phyloP scores from a whole-genome alignment of 2,888 invertebrate genomes.

The Polydrusus pterygomalis region DNA sequence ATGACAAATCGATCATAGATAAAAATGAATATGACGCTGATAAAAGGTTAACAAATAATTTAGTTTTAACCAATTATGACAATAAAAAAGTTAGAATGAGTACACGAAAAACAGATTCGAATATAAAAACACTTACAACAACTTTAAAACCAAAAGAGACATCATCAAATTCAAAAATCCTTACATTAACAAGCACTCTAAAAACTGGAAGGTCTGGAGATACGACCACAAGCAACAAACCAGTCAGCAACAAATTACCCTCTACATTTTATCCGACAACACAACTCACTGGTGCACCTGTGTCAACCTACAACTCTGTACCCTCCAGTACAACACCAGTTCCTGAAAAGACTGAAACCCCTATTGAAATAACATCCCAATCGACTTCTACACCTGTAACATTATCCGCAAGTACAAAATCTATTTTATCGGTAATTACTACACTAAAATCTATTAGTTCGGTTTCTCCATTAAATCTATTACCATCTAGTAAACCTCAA shows the following conservation, averaged over 20 bases:
- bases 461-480: constrained; percentile 11
- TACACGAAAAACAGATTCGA: too few relatives aligned
- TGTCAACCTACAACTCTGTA: background rate
- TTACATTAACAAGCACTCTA: too few relatives aligned
- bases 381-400: background rate
- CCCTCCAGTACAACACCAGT: background rate
- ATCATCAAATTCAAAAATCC: background rate
- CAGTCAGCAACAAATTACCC: background rate
- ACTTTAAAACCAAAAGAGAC: background rate
- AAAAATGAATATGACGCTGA: background rate
- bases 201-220: background rate
- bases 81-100: too few relatives aligned
- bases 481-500: background rate
- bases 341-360: background rate
- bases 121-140: background rate
- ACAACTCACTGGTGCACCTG: background rate
- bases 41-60: background rate
- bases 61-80: background rate
- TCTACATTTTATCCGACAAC: background rate
- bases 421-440: background rate
- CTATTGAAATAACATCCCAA: background rate
- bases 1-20: background rate
- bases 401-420: background rate
- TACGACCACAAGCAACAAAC: background rate
- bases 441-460: constrained; percentile 6